Percentiles rank a stretch among this genome's conserved stretches.
These are phyloP conservation scores for Sebastes trivittatus DNA, from an alignment of 2,797 vertebrate species.

Conservation along the genomic window DNA sequence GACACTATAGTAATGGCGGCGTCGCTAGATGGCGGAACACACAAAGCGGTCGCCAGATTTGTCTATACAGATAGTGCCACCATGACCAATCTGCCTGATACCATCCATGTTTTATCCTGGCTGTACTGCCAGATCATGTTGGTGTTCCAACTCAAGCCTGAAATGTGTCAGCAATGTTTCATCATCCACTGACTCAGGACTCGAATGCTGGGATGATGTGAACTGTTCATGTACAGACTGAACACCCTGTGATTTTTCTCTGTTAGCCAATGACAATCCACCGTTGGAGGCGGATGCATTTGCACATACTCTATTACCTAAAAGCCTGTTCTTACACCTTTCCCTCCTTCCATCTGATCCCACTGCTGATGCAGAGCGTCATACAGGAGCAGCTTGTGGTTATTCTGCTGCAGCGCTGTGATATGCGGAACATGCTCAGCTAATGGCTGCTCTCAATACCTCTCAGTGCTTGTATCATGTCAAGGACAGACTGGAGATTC, in stretches of 20 bases:
- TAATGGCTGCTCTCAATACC: slow-evolving; percentile 27
- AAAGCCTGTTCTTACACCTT: slow-evolving; percentile 25
- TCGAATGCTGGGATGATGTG: neutral
- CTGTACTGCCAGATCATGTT: neutral
- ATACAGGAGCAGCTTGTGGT: slow-evolving; percentile 18
- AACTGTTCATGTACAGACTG: neutral
- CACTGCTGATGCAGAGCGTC: slow-evolving; percentile 1
- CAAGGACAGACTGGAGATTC: slow-evolving; percentile 17
- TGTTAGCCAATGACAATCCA: slow-evolving; percentile 1
- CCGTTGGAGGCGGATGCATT: slow-evolving; percentile 21
- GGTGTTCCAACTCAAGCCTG: neutral
- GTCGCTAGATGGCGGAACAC: neutral
- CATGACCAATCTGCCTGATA: neutral
- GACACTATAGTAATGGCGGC: neutral
- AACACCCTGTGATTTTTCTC: neutral
- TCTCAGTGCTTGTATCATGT: slow-evolving; percentile 12
- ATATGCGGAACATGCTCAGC: slow-evolving; percentile 37
- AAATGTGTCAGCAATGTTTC: slow-evolving; percentile 4
- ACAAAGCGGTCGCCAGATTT: neutral
- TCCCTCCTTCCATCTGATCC: slow-evolving; percentile 29
- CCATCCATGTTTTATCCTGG: neutral
- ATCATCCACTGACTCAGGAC: neutral
- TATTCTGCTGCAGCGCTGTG: slow-evolving; percentile 23
- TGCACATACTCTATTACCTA: slow-evolving; percentile 27
- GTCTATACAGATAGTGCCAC: neutral